Evolutionary conservation across 2,113 vertebrate genomes (phyloP).

Genomic region (Manacus vitellinus): DNA sequence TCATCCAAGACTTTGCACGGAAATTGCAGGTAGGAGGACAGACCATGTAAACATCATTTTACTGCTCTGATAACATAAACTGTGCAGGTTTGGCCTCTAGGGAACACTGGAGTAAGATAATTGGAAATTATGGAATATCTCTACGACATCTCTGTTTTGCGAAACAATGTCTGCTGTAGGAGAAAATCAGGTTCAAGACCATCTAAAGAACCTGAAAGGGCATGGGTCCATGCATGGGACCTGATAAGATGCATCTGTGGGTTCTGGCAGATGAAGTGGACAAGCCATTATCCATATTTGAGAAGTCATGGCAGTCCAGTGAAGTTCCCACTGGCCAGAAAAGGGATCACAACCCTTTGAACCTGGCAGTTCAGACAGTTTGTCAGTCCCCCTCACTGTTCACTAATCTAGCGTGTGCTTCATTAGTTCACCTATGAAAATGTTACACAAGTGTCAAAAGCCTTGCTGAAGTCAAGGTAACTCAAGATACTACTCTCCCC

Average conservation of each 20-base stretch:
- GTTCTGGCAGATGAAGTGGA: accelerated
- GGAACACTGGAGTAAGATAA: neutral
- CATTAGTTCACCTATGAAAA: accelerated
- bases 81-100: neutral
- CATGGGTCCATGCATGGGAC: neutral
- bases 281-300: neutral
- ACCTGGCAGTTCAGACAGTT: neutral
- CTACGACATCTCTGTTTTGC: neutral
- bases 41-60: neutral
- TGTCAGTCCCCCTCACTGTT: neutral
- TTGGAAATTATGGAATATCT: neutral
- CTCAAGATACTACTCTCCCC: neutral
- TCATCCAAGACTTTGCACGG: neutral
- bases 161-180: neutral
- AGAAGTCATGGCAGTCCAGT: neutral
- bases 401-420: neutral
- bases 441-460: neutral
- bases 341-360: neutral
- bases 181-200: neutral
- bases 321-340: accelerated
- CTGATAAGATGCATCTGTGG: neutral
- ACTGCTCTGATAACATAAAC: neutral
- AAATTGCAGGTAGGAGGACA: neutral
- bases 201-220: neutral
- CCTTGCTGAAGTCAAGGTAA: neutral